A percentile compares a stretch with the other conserved stretches of the same genome.
Conservation (phyloP, 2,888 invertebrate species). For the Charanyca ferruginea region DNA sequence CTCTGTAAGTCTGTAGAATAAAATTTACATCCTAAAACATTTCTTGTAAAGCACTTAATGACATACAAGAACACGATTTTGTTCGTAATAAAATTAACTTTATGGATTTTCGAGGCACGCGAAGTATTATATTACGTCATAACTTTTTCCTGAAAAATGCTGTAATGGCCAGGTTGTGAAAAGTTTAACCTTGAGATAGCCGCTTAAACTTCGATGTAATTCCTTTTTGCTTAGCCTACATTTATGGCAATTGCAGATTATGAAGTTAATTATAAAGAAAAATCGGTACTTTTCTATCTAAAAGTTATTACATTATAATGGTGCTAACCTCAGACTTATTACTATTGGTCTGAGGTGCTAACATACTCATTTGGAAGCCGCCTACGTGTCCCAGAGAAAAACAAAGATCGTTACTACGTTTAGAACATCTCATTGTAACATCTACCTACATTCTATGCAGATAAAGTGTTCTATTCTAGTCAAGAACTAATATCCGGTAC, state of each 20-base stretch:
- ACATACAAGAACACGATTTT: slow-evolving; percentile 27
- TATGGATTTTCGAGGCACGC: slow-evolving; percentile 45
- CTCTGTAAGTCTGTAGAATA: too few species aligned
- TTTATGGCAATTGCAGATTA: neutral
- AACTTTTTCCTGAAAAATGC: slow-evolving; percentile 17
- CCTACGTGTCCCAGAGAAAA: too few species aligned
- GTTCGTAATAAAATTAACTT: slow-evolving; percentile 47
- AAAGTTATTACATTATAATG: too few species aligned
- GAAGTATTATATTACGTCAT: slow-evolving; percentile 29
- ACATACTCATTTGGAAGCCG: too few species aligned
- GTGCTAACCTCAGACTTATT: too few species aligned
- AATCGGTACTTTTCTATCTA: neutral
- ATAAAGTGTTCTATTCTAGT: too few species aligned
- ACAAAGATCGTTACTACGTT: too few species aligned
- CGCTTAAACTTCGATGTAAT: neutral
- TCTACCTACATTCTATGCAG: too few species aligned
- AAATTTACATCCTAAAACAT: slow-evolving; percentile 10
- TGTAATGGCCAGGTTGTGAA: slow-evolving; percentile 11
- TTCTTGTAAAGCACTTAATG: slow-evolving; percentile 14
- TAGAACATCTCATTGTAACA: too few species aligned
- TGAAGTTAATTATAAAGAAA: neutral
- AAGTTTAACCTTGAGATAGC: slow-evolving; percentile 12
- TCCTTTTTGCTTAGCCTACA: neutral
- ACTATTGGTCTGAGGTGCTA: too few species aligned
- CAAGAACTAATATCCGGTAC: too few species aligned